These are phyloP conservation scores for Noctuana brunneofusca DNA, from an alignment of 2,888 invertebrate species.

Conservation along the genomic window DNA sequence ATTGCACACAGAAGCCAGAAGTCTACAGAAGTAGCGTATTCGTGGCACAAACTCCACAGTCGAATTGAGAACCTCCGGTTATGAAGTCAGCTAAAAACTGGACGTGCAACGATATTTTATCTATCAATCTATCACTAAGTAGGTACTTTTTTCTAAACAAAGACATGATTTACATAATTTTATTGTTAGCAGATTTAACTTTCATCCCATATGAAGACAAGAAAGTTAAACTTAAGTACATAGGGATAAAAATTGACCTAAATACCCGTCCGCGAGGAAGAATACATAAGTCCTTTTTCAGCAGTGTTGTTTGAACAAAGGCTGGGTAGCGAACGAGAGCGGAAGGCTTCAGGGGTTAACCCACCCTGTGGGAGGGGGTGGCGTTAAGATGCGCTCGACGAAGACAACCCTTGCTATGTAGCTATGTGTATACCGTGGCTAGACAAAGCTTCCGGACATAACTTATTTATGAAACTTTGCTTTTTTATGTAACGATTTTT, in stretches of 20 bases:
- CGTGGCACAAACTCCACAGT: no score
- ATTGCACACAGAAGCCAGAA: no score
- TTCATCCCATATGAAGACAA: background rate
- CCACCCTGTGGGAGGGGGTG: constrained; percentile 36
- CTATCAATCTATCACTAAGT: no score
- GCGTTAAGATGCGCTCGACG: constrained; percentile 32
- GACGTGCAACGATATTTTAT: no score
- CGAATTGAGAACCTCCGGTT: no score
- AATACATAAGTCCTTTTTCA: constrained; percentile 27
- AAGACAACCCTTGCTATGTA: constrained; percentile 15
- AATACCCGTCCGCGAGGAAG: constrained; percentile 19
- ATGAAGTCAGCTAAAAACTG: no score
- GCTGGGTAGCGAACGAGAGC: constrained; percentile 48
- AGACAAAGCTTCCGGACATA: background rate
- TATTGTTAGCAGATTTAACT: no score
- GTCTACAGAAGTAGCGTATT: no score
- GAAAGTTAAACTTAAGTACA: background rate
- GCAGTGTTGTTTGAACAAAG: constrained; percentile 53
- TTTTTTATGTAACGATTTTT: background rate
- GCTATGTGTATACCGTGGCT: background rate
- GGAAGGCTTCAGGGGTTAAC: constrained; percentile 36
- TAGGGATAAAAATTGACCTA: constrained; percentile 17
- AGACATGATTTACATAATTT: no score
- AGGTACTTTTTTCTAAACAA: no score
- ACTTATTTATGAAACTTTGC: background rate